Evolutionary conservation across 2,888 invertebrate species (phyloP).

Genomic region (Agelastica alni): DNA sequence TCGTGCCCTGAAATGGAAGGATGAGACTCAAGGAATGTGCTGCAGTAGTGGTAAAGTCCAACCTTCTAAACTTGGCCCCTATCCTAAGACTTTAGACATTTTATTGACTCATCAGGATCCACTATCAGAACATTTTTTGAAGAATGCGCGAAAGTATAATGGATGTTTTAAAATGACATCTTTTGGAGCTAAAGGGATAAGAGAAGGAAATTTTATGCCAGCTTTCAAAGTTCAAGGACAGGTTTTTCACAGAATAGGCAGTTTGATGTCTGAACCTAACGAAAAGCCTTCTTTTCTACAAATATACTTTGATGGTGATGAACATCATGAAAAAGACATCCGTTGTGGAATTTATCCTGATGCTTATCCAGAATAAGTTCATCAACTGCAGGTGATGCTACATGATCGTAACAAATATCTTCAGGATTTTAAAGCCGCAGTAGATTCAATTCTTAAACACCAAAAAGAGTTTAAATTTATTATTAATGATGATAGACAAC

Average conservation of each 20-base stretch:
- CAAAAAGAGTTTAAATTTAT: slow-evolving; percentile 47
- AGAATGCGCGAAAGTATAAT: background rate
- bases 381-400: slow-evolving; percentile 27
- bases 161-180: slow-evolving; percentile 10
- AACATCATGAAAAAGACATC: too few relatives aligned
- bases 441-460: too few relatives aligned
- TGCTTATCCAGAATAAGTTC: background rate
- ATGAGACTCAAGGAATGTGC: background rate
- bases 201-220: slow-evolving; percentile 1
- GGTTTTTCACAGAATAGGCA: slow-evolving; percentile 1
- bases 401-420: slow-evolving; percentile 45
- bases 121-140: background rate
- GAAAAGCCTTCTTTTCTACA: background rate
- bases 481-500: slow-evolving; percentile 48
- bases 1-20: background rate
- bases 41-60: background rate
- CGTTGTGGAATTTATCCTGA: too few relatives aligned
- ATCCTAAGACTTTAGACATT: background rate
- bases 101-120: background rate
- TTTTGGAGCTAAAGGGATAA: background rate
- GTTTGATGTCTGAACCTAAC: background rate
- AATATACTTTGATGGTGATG: too few relatives aligned
- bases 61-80: background rate
- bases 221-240: slow-evolving; percentile 3
- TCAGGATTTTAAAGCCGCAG: slow-evolving; percentile 44